A percentile compares a stretch with the other conserved stretches of the same genome.
Evolutionary conservation across 2,797 vertebrate genomes (phyloP).

Genomic region (Pseudochaenichthys georgianus): DNA sequence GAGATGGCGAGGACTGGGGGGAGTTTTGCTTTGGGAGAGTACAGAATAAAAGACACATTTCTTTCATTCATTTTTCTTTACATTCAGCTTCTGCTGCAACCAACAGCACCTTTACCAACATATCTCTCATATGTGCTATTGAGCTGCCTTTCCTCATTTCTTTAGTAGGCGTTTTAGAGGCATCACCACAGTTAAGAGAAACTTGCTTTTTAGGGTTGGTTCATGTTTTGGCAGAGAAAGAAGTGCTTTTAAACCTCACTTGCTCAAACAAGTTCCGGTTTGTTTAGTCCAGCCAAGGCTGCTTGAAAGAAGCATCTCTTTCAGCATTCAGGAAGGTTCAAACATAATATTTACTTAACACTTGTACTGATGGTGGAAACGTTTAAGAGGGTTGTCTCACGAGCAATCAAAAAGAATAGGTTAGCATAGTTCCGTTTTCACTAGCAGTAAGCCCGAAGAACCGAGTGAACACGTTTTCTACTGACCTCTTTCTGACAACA

Average conservation of each 20-base stretch:
- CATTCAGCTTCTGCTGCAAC: conserved; percentile 8
- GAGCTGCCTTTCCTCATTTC: not conserved
- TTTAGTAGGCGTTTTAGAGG: not conserved
- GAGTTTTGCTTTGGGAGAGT: conserved; percentile 24
- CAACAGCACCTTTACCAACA: not conserved
- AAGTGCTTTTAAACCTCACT: not conserved
- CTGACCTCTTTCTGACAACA: too few species aligned
- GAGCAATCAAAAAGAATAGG: not conserved
- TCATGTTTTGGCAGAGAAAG: conserved; percentile 3
- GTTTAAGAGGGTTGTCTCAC: not conserved
- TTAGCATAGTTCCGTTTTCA: not conserved
- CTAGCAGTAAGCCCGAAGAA: too few species aligned
- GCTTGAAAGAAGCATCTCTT: not conserved
- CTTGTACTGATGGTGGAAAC: not conserved
- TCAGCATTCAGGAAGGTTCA: not conserved
- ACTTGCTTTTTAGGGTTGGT: not conserved
- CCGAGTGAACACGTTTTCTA: too few species aligned
- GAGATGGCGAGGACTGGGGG: conserved; percentile 31
- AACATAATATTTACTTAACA: not conserved
- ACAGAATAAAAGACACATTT: conserved; percentile 20
- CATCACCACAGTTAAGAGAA: not conserved
- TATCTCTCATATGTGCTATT: not conserved
- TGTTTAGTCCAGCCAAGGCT: not conserved
- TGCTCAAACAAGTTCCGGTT: not conserved
- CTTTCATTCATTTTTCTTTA: conserved; percentile 2